These are phyloP conservation scores for Eurois occulta DNA, from an alignment of 2,888 invertebrate species.

Conservation along the genomic window DNA sequence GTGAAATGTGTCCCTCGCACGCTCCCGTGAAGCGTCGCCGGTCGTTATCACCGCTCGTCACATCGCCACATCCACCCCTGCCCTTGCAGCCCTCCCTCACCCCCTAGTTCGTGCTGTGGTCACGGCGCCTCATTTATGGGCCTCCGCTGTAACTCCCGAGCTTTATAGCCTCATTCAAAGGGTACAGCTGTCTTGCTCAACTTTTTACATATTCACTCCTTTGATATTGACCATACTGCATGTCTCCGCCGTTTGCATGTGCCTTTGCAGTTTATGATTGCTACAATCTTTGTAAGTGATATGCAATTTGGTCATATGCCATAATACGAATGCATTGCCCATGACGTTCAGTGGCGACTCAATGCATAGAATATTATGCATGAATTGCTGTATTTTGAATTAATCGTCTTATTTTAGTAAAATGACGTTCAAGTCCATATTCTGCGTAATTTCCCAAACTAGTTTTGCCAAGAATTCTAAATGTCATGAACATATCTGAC, in stretches of 20 bases:
- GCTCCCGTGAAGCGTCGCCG: constrained; percentile 53
- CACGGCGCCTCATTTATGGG: constrained; percentile 51
- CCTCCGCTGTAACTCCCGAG: constrained; percentile 38
- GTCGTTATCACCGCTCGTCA: constrained; percentile 54
- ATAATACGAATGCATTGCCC: constrained; percentile 27
- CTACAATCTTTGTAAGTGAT: constrained; percentile 23
- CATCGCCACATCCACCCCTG: constrained; percentile 32
- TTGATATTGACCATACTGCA: constrained; percentile 31
- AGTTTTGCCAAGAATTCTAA: neutral
- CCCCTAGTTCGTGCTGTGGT: constrained; percentile 45
- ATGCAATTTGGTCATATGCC: constrained; percentile 48
- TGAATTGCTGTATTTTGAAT: constrained; percentile 30
- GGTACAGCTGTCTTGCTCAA: constrained; percentile 26
- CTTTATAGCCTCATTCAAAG: constrained; percentile 50
- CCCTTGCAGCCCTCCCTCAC: constrained; percentile 17
- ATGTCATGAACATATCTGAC: constrained; percentile 1
- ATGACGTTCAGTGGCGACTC: constrained; percentile 16
- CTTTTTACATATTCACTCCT: constrained; percentile 29
- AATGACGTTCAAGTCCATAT: constrained; percentile 3
- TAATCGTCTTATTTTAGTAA: neutral
- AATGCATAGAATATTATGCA: constrained; percentile 5
- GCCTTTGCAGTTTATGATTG: constrained; percentile 37
- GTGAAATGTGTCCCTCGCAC: constrained; percentile 62
- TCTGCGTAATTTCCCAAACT: neutral
- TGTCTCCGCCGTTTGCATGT: neutral